Evolutionary conservation across 2,888 invertebrate genomes (phyloP), one percentile per base, ranked within the genome.

Genomic region (Volucella zonaria): DNA sequence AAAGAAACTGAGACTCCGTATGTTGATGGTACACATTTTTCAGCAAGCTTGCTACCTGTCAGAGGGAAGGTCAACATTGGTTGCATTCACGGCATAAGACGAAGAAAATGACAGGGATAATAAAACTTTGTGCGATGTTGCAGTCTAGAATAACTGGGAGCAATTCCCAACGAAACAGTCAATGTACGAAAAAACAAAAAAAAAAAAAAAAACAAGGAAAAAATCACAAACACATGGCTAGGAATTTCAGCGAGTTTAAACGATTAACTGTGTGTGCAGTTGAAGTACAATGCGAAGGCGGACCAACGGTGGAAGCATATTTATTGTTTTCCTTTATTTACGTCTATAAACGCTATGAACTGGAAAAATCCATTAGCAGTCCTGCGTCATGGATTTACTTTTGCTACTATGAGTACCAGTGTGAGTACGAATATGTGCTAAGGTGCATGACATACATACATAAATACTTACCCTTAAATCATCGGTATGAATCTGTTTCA

Each of bases 401-500:
- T 64, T 61, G 66, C 45, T 23, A 45, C 38, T 43, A 3, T 52
- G 31, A 18, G 56, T 12, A n/a, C n/a, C 31, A 40, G 14, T 31
- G 4, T 6, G 31, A 31, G 31, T 31, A 6, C 31, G 31, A 31
- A 31, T 31, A 31, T 31, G 31, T 31, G 31, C 31, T 31, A 31
- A 31, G 31, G 31, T 31, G 31, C 31, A 6, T 31, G 6, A 31
- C 31, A 31, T 31, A 43, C 45, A n/a, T 56, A 64, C 42, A 51
- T 58, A 14, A 56, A 47, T 75, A 89, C 90, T 88, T 85, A 92
- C 91, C 83, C 88, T 88, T 75, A 92, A 89, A 87, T 92, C 91
- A 23, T 89, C 89, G 47, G 91, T 89, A 73, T 91, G 91, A 31
- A 92, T 88, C 86, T 90, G 89, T 87, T 90, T 91, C 2, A 94